These are phyloP conservation scores for Panthera tigris DNA, from an alignment of 2,113 vertebrate genomes.

Conservation along the genomic window DNA sequence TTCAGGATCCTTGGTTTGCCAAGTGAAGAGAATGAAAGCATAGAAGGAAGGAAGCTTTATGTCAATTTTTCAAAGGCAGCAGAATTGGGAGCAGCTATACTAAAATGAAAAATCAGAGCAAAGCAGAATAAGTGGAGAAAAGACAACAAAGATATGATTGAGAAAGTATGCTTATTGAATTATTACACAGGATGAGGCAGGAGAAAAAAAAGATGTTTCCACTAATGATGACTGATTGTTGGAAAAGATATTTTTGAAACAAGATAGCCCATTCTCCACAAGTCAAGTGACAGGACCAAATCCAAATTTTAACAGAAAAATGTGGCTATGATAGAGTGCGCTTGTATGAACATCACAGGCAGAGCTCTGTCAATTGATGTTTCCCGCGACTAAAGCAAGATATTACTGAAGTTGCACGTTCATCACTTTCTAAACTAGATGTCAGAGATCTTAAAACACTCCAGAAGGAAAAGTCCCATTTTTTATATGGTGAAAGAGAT, in stretches of 20 bases:
- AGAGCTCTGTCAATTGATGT: constrained; percentile 40
- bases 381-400: constrained; percentile 42
- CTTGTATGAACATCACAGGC: background rate
- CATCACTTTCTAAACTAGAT: constrained; percentile 67
- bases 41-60: constrained; percentile 14
- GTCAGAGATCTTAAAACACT: constrained; percentile 61
- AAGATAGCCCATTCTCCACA: constrained; percentile 39
- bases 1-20: background rate
- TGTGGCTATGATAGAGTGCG: background rate
- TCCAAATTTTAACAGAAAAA: constrained; percentile 47
- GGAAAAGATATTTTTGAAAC: constrained; percentile 59
- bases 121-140: background rate
- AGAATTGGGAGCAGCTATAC: constrained; percentile 36
- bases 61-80: constrained; percentile 20
- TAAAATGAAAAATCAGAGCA: constrained; percentile 22
- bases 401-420: constrained; percentile 45
- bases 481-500: constrained; percentile 46
- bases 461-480: constrained; percentile 44
- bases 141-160: constrained; percentile 42
- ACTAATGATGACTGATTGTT: constrained; percentile 61
- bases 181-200: constrained; percentile 42
- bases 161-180: constrained; percentile 60
- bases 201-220: constrained; percentile 14
- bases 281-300: constrained; percentile 38
- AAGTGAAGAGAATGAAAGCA: constrained; percentile 32